These are phyloP conservation scores for Tauraco hartlaubi DNA, from an alignment of 2,797 vertebrate genomes.

Conservation along the genomic window DNA sequence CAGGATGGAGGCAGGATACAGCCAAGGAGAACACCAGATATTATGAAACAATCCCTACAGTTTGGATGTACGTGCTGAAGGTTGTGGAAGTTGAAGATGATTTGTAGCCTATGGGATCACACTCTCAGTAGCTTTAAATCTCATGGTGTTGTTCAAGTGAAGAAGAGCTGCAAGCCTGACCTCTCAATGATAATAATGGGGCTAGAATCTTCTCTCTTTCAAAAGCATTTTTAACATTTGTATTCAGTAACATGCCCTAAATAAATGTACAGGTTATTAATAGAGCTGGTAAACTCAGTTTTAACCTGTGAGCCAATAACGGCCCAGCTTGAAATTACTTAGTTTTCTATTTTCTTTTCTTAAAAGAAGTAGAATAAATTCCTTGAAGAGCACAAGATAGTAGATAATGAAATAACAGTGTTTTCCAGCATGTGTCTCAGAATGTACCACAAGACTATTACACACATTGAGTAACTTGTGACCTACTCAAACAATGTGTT, in stretches of 20 bases:
- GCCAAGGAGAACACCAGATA: background rate
- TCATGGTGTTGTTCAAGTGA: background rate
- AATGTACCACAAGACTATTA: background rate
- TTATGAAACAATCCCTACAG: background rate
- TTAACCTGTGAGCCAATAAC: background rate
- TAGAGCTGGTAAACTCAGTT: background rate
- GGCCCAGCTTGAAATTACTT: background rate
- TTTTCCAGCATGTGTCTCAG: background rate
- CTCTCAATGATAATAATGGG: background rate
- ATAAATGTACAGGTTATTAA: background rate
- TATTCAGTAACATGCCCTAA: background rate
- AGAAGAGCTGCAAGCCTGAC: background rate
- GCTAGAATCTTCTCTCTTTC: background rate
- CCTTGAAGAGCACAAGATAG: background rate
- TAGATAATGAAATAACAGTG: background rate
- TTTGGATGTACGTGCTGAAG: background rate
- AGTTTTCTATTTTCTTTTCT: background rate
- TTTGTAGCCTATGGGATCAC: background rate
- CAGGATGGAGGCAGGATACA: background rate
- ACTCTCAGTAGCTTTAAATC: background rate
- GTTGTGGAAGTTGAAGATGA: background rate
- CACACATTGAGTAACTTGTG: background rate
- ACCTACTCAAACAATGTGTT: background rate
- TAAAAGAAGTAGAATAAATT: background rate
- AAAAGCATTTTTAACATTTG: background rate